phyloP scores from a whole-genome alignment of 2,797 vertebrate genomes.

The Amblyopsis hoosieri region DNA sequence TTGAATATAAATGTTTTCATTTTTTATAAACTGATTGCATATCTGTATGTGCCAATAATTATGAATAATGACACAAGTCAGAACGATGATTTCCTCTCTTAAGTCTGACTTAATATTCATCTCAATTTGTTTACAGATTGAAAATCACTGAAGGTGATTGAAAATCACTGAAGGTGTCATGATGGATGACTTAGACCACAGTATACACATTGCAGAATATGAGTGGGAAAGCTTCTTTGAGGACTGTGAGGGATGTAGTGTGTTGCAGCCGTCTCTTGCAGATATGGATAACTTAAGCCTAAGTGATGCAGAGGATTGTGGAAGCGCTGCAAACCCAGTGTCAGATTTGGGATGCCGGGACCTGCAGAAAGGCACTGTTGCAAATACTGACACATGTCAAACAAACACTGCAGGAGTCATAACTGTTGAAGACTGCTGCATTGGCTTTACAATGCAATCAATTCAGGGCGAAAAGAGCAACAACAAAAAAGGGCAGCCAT shows the following conservation, averaged over 20 bases:
- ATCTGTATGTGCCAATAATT: no score
- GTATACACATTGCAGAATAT: slow-evolving; percentile 85
- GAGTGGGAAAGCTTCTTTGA: slow-evolving; percentile 89
- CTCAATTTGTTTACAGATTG: slow-evolving; percentile 58
- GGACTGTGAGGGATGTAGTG: slow-evolving; percentile 84
- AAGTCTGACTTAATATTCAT: not conserved
- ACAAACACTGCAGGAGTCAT: slow-evolving; percentile 3
- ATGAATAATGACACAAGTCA: no score
- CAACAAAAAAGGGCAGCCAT: slow-evolving; percentile 2
- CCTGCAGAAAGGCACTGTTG: slow-evolving; percentile 8
- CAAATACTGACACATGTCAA: slow-evolving; percentile 8
- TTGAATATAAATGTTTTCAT: not conserved
- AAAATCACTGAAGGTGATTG: slow-evolving; percentile 29
- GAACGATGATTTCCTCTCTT: no score
- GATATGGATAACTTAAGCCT: slow-evolving; percentile 79
- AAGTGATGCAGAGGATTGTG: slow-evolving; percentile 75
- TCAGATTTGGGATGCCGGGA: slow-evolving; percentile 16
- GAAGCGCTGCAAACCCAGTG: slow-evolving; percentile 3
- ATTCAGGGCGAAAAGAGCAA: slow-evolving; percentile 6
- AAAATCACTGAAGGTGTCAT: slow-evolving; percentile 22
- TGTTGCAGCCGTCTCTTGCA: slow-evolving; percentile 80
- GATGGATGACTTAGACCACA: slow-evolving; percentile 97
- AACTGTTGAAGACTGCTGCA: slow-evolving; percentile 7
- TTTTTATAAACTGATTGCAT: no score
- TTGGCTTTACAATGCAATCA: slow-evolving; percentile 3